Conservation (phyloP, 2,797 vertebrate genomes). For the Chloroceryle amazona region DNA sequence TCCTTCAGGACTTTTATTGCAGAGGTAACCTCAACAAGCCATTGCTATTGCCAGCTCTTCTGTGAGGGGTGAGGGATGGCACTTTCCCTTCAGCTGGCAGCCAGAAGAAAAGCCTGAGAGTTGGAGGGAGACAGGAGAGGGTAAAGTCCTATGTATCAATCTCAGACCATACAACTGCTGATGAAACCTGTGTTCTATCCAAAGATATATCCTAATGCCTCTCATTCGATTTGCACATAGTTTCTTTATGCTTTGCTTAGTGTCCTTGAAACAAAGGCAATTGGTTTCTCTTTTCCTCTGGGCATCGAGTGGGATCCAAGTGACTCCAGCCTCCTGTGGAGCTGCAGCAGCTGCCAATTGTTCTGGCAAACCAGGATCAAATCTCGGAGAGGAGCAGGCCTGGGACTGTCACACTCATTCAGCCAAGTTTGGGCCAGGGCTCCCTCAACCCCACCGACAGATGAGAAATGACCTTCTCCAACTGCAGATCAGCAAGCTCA, state of each 20-base stretch:
- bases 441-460: not conserved
- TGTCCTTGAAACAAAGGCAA: conserved; percentile 66
- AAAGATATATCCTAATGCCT: conserved; percentile 30
- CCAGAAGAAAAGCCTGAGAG: not conserved
- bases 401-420: not conserved
- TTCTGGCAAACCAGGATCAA: not conserved
- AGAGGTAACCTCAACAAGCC: not conserved
- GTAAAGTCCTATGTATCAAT: not conserved
- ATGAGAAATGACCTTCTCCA: not conserved
- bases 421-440: not conserved
- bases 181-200: conserved; percentile 36
- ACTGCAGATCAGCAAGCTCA: not conserved
- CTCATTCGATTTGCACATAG: conserved; percentile 49
- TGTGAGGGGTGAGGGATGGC: not conserved
- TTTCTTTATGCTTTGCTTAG: conserved; percentile 57
- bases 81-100: not conserved
- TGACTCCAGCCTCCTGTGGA: not conserved
- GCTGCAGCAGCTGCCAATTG: not conserved
- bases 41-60: not conserved
- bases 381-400: not conserved
- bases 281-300: conserved; percentile 55
- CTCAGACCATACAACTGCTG: conserved; percentile 23
- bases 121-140: not conserved
- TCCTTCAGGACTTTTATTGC: not conserved
- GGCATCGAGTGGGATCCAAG: conserved; percentile 48